Percentiles rank a stretch among this genome's conserved stretches.
Conservation (phyloP, 2,888 invertebrate genomes). For the Ichneumoninae sp. region DNA sequence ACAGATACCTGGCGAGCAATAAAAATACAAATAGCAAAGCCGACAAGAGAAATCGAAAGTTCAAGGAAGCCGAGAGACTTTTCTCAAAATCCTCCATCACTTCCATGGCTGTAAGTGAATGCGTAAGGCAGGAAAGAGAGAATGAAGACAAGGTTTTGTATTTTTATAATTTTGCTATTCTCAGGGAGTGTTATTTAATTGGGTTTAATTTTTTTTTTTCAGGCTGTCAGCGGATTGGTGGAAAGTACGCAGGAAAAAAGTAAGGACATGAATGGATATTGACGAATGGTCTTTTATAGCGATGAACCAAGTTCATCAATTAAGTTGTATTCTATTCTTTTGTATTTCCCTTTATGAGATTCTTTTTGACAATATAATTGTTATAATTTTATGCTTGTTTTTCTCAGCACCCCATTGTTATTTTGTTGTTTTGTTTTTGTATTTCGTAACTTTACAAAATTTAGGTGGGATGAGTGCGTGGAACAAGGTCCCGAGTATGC, state of each 20-base stretch:
- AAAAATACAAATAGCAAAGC: slow-evolving; percentile 98
- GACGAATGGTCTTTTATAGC: slow-evolving; percentile 72
- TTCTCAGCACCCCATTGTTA: slow-evolving; percentile 62
- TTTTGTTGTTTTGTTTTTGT: slow-evolving; percentile 39
- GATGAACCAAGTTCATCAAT: slow-evolving; percentile 65
- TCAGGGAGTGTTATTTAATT: background rate
- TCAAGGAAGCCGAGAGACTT: slow-evolving; percentile 96
- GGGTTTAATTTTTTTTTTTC: slow-evolving; percentile 78
- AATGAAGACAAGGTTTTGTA: slow-evolving; percentile 29
- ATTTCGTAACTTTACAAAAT: background rate
- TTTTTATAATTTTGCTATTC: background rate
- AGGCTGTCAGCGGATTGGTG: slow-evolving; percentile 93
- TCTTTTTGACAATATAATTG: slow-evolving; percentile 64
- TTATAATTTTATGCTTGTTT: slow-evolving; percentile 63
- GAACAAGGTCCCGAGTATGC: background rate
- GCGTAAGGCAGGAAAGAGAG: background rate
- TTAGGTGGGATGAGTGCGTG: background rate
- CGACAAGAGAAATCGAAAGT: slow-evolving; percentile 97
- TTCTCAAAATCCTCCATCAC: slow-evolving; percentile 96
- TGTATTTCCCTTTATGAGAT: slow-evolving; percentile 71
- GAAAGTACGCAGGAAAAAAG: slow-evolving; percentile 92
- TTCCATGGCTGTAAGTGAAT: slow-evolving; percentile 93
- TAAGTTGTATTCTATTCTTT: slow-evolving; percentile 71
- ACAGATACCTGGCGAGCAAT: slow-evolving; percentile 96
- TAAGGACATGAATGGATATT: slow-evolving; percentile 86